phyloP scores from a whole-genome alignment of 92 coral and sea anemone genomes.

The Zoanthus sansibaricus region DNA sequence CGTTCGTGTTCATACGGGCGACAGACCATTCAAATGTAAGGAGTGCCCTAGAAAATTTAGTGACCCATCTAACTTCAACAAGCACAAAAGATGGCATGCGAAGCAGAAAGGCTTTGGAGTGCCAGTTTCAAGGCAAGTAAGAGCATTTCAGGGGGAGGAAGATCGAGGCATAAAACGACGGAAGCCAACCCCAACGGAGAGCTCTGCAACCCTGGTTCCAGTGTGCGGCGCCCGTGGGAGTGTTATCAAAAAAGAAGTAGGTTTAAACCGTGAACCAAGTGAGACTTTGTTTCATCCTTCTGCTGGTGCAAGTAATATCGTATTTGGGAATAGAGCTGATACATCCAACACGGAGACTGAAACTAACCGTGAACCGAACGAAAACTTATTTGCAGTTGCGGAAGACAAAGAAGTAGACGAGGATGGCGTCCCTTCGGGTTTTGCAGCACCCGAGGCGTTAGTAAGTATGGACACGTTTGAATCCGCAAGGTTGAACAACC shows the following conservation, averaged over 20 bases:
- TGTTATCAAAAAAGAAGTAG: conserved; percentile 36
- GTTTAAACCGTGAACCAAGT: conserved; percentile 12
- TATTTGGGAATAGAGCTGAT: conserved; percentile 13
- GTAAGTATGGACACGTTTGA: conserved; percentile 71
- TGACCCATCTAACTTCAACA: conserved; percentile 98
- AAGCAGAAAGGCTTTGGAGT: conserved; percentile 78
- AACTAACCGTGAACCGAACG: conserved; percentile 64
- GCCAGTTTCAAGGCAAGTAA: conserved; percentile 52
- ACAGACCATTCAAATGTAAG: conserved; percentile 96
- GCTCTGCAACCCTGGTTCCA: conserved; percentile 27
- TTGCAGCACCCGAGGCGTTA: conserved; percentile 79
- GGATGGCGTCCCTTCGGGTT: conserved; percentile 62
- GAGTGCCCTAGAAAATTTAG: conserved; percentile 96
- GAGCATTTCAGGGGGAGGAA: conserved; percentile 33
- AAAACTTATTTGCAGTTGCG: conserved; percentile 69
- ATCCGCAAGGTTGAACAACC: not conserved
- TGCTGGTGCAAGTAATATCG: conserved; percentile 7
- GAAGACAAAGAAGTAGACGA: conserved; percentile 70
- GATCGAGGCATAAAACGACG: conserved; percentile 38
- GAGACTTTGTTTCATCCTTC: conserved; percentile 28
- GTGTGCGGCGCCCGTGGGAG: conserved; percentile 43
- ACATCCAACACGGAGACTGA: conserved; percentile 31
- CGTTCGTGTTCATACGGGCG: conserved; percentile 97
- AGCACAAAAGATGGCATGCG: conserved; percentile 97
- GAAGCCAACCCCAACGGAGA: conserved; percentile 14